Evolutionary conservation across 1,140 invertebrate genomes (phyloP), one percentile per base, ranked within the genome.

Genomic region (Goniozus legneri): DNA sequence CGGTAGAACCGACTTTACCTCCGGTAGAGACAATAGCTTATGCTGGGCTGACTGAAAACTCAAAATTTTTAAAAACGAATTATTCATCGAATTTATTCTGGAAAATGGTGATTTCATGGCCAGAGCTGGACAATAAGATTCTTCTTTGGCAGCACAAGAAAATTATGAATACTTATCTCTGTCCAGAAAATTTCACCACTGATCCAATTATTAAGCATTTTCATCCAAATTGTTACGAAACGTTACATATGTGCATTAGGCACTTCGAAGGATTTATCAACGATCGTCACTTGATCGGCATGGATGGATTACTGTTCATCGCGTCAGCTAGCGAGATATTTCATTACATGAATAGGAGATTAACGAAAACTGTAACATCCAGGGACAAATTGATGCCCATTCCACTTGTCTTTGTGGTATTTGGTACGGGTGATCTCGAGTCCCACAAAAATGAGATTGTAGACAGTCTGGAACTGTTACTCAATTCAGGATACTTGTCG

Each of bases 31-130:
- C 57, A 10, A 50, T 71, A 2, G 58, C 65, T 7, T 60, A 67
- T 20, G 56, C 52, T 2, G 74, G 71, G 4, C 50, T 74, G n/a
- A 70, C 65, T 33, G 62, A 75, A 33, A 68, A 69, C 34, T 39
- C 57, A 8, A 65, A 59, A 35, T 52, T 44, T 3, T 40, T 55
- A 2, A 13, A 33, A 4, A 56, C 50, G 0, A 52, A 64, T 39
- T 31, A 41, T 10, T 16, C 32, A 15, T 47, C 62, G 47, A 77
- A 77, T 50, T 69, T 80, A 37, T 87, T 79, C 62, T 88, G 84
- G 83, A 89, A 89, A 70, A 54, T 86, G 16, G 65, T 81, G n/a
- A 58, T 87, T 13, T 80, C 82, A 0, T 74, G 82, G 42, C 81
- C 84, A 12, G 64, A 75, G 42, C 45, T 71, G 12, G 47, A 55